Conservation (phyloP, 2,888 invertebrate genomes). For the Platycnemis pennipes region DNA sequence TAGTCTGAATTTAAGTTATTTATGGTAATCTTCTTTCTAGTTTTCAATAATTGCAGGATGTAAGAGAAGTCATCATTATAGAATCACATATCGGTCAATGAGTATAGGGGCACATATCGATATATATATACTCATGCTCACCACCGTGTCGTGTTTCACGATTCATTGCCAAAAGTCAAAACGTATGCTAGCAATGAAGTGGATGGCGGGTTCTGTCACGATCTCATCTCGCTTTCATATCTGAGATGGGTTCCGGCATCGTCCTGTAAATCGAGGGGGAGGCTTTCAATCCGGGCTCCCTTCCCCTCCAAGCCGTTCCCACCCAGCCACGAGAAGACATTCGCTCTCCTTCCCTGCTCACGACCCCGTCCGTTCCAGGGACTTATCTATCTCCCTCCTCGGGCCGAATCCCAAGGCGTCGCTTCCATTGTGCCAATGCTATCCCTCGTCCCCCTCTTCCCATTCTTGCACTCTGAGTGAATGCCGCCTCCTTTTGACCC, state of each 20-base stretch:
- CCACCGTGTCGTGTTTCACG: not conserved
- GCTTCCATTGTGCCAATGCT: not conserved
- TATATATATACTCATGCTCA: too few relatives aligned
- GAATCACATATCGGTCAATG: too few relatives aligned
- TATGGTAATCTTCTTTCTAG: too few relatives aligned
- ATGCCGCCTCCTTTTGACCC: constrained; percentile 26
- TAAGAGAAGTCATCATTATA: too few relatives aligned
- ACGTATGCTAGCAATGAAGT: not conserved
- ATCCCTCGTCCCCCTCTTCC: not conserved
- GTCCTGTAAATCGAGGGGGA: too few relatives aligned
- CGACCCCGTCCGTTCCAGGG: not conserved
- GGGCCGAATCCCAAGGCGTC: not conserved
- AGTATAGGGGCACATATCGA: too few relatives aligned
- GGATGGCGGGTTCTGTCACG: not conserved
- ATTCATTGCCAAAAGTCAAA: not conserved
- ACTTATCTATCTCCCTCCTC: not conserved
- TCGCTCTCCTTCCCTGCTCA: not conserved
- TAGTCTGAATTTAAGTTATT: too few relatives aligned
- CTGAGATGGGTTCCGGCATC: too few relatives aligned
- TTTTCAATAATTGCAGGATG: too few relatives aligned
- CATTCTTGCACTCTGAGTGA: not conserved
- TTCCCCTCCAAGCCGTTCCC: not conserved
- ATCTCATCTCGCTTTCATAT: not conserved
- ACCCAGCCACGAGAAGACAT: not conserved
- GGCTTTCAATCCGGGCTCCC: not conserved